Evolutionary conservation across 2,113 vertebrate genomes (phyloP).

Genomic region (Chitala chitala): DNA sequence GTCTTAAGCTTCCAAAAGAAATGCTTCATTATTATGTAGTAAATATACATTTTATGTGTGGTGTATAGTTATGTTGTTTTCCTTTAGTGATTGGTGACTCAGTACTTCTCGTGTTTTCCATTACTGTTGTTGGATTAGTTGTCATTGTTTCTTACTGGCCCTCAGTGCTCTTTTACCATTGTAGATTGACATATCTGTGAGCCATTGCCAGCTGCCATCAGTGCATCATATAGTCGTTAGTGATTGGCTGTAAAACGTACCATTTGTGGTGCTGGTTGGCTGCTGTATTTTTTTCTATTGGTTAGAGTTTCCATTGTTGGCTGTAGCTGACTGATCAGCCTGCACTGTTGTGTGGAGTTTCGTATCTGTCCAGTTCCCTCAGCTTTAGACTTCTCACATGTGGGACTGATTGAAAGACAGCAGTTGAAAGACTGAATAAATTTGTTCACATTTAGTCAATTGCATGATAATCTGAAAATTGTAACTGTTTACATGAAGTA

Average conservation of each 20-base stretch:
- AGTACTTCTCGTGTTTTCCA: neutral
- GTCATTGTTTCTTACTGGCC: constrained; percentile 2
- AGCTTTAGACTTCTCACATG: neutral
- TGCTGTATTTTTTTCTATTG: constrained; percentile 1
- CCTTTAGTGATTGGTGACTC: neutral
- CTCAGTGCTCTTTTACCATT: neutral
- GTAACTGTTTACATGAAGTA: constrained; percentile 15
- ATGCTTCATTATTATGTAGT: neutral
- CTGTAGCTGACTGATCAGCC: neutral
- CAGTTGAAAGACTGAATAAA: constrained; percentile 7
- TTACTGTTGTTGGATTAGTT: neutral
- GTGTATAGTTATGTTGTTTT: neutral
- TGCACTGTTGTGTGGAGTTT: neutral
- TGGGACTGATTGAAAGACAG: constrained; percentile 13
- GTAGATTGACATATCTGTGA: neutral
- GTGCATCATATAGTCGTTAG: neutral
- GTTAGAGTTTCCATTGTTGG: constrained; percentile 1
- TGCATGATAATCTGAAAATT: constrained; percentile 22
- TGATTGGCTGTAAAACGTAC: neutral
- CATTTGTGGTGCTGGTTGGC: constrained; percentile 13
- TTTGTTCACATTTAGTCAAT: constrained; percentile 21
- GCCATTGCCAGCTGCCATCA: neutral
- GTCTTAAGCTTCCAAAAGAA: neutral
- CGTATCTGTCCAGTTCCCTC: constrained; percentile 2
- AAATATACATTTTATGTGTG: neutral